Evolutionary conservation across 2,797 vertebrate genomes (phyloP).

Genomic region (Enteromius radiatus): DNA sequence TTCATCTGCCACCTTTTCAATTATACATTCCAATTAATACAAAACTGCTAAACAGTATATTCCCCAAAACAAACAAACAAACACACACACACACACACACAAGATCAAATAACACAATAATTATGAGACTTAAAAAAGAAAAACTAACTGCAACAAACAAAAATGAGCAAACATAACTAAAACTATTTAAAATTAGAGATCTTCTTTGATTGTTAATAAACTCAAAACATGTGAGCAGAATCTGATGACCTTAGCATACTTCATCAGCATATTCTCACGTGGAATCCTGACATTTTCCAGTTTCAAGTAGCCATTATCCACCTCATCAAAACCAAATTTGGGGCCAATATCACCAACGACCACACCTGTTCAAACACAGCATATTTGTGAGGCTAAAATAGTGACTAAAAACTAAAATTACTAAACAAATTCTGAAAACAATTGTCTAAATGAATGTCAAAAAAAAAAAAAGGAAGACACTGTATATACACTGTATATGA

Average conservation of each 20-base stretch:
- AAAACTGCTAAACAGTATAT: background rate
- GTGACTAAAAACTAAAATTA: background rate
- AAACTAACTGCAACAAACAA: background rate
- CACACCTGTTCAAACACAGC: slow-evolving; percentile 71
- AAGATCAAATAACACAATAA: background rate
- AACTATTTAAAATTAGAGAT: background rate
- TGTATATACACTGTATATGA: background rate
- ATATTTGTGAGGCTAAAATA: background rate
- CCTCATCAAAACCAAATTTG: slow-evolving; percentile 95
- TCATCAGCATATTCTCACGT: slow-evolving; percentile 98
- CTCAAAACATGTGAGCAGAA: background rate
- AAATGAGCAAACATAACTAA: background rate
- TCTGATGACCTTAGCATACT: slow-evolving; percentile 87
- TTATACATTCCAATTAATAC: background rate
- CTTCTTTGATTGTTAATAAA: background rate
- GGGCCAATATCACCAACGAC: slow-evolving; percentile 96
- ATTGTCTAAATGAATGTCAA: background rate
- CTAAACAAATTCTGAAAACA: background rate
- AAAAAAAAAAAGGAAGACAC: background rate
- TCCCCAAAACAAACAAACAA: background rate
- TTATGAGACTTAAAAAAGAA: background rate
- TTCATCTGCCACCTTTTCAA: background rate
- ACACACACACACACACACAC: background rate
- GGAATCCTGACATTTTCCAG: slow-evolving; percentile 92
- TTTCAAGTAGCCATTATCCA: slow-evolving; percentile 96